Evolutionary conservation across 1,140 invertebrate species (phyloP), one percentile per base, ranked within the genome.

Genomic region (Aphis gossypii): DNA sequence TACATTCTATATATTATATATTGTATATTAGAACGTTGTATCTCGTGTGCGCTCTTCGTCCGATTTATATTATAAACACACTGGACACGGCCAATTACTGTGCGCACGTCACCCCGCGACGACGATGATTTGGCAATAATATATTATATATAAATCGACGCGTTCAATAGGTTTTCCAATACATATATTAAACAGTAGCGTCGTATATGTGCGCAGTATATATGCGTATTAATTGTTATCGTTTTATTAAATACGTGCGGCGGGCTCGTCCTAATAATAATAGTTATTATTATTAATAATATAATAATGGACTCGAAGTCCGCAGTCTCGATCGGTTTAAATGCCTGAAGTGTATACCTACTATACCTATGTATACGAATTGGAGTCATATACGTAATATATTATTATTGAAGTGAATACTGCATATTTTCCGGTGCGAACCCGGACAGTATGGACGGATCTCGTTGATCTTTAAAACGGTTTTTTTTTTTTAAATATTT

Each of bases 81-180:
- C 60, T 5, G 11, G 60, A 68, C 38, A 30, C 83, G 11, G 83
- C 83, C 83, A 86, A 86, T 86, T 86, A 86, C 30, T 30, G 25
- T 83, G 82, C 35, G 82, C 35, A 7, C 35, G 35, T 41, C 83
- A 35, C 9, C 83, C 9, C 18, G 18, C 4, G 83, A 23, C 41
- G 60, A 76, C 83, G 83, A 86, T 86, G 83, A 86, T 86, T 86
- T 86, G 41, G 83, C 83, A 46, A 84, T 86, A 41, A 56, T 23
- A 56, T 23, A 56, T 25, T 60, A 60, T 60, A 60, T 60, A 56
- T 56, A 68, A 25, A 68, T 68, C 60, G 60, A 41, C 83, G 83
- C 83, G 23, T 86, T 30, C 35, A 46, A 86, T 46, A 2, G 82
- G 82, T 41, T 83, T 83, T 83, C 82, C 38, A 41, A 41, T 41